Base-by-base conservation (phyloP, 1,140 invertebrate genomes). In the Cyphomyrmex costatus region DNA sequence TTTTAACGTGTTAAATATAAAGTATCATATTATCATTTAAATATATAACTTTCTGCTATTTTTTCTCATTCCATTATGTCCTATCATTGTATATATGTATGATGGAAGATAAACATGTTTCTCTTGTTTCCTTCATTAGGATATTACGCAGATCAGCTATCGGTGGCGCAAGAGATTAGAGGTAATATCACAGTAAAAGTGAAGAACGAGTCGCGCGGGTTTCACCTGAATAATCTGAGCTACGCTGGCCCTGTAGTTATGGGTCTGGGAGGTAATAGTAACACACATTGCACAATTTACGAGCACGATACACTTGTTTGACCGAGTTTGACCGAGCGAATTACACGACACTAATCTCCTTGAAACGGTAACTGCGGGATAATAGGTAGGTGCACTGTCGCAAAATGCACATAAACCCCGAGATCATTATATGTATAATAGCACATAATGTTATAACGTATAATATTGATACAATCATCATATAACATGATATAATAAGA, bases 161-260 rank as follows among this genome's bases (percentile, higher is more conserved):
- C 97, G 6, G 96, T 97, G 77, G 97, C 96, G 27, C 96, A 97
- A 89, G 97, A 98, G 91, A 95, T 97, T 83, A 95, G 97, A 73
- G 97, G 97, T 14, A 98, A 98, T 94, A 95, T 96, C 14, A 98
- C 97, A 1, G 96, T 98, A 36, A 96, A 96, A 63, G 96, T 98
- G 2, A 98, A 98, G 94, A 97, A 98, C 90, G 97, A 98, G 91
- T 96, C 97, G 0, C 96, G 97, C 60, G 97, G 97, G 60, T 97
- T 98, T 93, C 98, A 98, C 92, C 96, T 98, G 49, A 98, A 98
- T 94, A 98, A 99, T 93, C 95, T 99, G 1, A 98, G 98, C 0
- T 98, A 98, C 91, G 98, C 98, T 3, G 98, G 98, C 10, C 98
- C 98, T 10, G 98, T 98, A 84, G 97, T 99, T 33, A 98, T 99